Evolutionary conservation across 1,140 invertebrate species (phyloP), one percentile per base, ranked within the genome.

Genomic region (Centruroides sculpturatus): DNA sequence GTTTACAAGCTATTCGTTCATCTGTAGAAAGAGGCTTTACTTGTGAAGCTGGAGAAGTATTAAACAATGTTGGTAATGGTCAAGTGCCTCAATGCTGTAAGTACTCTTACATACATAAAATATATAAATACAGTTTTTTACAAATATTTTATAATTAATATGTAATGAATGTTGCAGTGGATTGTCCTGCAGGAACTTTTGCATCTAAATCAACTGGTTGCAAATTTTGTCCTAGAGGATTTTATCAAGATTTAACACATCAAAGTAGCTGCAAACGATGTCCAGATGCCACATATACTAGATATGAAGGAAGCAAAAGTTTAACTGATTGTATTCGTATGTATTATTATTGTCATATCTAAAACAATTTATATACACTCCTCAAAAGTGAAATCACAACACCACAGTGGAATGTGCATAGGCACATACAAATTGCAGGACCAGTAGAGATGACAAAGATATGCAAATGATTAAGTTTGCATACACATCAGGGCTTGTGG

Each of bases 141-240:
- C 34, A 34, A 34, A 34, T 53, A 6, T 6, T 36, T 6, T 53
- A 53, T 53, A 3, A 34, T 36, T 53, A 53, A 53, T 53, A 53
- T 41, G 41, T 41, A 5, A 41, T 1, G n/a, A 35, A 60, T 50
- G 47, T 80, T 82, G 66, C 68, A 91, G 86, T 95, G 56, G 87
- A 93, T 69, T 98, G 94, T 73, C 92, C 94, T 13, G 89, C 91
- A 67, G 94, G 94, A 68, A 94, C 92, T 0, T 95, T 85, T 71
- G 92, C 91, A 57, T 86, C 85, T 34, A 84, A 87, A 68, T 86
- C 89, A 71, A 85, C 87, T 64, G 77, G 81, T 61, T 98, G 93
- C 73, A 86, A 86, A n/a, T 83, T 85, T 67, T 98, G 94, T 72
- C 83, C 85, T 3, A 78, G 82, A 67, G 93, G 93, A 35, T 93